A percentile compares a stretch with the other conserved stretches of the same genome.
Conservation (phyloP, 2,797 vertebrate genomes). For the Acanthornis magna region DNA sequence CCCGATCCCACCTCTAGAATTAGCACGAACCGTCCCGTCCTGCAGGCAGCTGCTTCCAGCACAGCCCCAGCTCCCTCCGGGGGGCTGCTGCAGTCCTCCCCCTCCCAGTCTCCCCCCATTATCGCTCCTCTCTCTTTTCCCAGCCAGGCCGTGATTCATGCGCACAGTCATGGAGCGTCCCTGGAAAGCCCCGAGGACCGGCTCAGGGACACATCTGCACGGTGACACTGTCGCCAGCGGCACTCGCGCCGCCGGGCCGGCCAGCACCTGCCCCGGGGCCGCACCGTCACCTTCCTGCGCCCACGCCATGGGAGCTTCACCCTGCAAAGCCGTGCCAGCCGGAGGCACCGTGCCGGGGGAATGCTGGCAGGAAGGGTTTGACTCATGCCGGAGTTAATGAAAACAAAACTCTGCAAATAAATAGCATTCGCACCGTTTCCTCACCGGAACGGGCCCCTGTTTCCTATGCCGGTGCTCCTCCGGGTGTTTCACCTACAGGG, state of each 20-base stretch:
- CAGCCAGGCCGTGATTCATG: constrained; percentile 15
- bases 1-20: not conserved
- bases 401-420: constrained; percentile 29
- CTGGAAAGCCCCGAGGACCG: constrained; percentile 21
- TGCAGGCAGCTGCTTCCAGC: not conserved
- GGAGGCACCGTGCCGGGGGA: not conserved
- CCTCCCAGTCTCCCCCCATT: not conserved
- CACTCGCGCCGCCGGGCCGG: not conserved
- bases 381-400: not conserved
- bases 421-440: not conserved
- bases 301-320: not conserved
- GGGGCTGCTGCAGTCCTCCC: not conserved
- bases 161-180: not conserved
- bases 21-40: accelerated
- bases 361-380: constrained; percentile 48
- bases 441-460: not conserved
- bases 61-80: not conserved
- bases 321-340: not conserved
- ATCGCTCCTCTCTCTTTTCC: not conserved
- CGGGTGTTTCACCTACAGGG: not conserved
- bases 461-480: not conserved
- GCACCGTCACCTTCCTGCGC: not conserved
- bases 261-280: constrained; percentile 27
- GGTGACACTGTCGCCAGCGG: not conserved
- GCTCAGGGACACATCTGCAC: not conserved